Percentiles rank a stretch among this genome's conserved stretches.
phyloP scores from a whole-genome alignment of 2,888 invertebrate genomes.

The Chaitophorus viminalis region DNA sequence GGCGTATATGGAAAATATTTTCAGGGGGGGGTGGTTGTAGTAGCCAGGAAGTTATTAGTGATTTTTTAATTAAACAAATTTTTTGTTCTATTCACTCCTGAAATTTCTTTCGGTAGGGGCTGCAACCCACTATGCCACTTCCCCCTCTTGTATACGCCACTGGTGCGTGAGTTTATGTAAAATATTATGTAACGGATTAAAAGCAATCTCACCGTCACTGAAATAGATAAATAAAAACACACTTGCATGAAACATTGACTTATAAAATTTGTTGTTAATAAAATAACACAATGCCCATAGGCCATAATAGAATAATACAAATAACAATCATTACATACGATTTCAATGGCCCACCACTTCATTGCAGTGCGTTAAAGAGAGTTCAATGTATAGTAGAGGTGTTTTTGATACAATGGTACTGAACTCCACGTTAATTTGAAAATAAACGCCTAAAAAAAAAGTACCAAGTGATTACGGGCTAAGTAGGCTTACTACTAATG shows the following conservation, averaged over 20 bases:
- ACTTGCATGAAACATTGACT: not conserved
- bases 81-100: too few relatives aligned
- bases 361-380: constrained; percentile 17
- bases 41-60: too few relatives aligned
- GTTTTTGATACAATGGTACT: constrained; percentile 46
- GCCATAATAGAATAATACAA: constrained; percentile 9
- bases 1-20: too few relatives aligned
- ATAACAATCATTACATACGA: constrained; percentile 34
- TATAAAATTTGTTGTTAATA: constrained; percentile 28
- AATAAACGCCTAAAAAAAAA: constrained; percentile 47
- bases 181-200: not conserved
- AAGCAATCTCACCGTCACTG: constrained; percentile 8
- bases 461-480: constrained; percentile 38
- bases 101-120: too few relatives aligned
- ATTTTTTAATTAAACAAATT: too few relatives aligned
- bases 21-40: too few relatives aligned
- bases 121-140: too few relatives aligned
- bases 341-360: constrained; percentile 43
- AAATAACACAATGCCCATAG: constrained; percentile 6
- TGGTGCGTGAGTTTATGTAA: too few relatives aligned
- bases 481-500: constrained; percentile 56
- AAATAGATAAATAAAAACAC: not conserved
- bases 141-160: too few relatives aligned
- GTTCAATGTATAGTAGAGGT: constrained; percentile 10
- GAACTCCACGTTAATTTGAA: constrained; percentile 49